A percentile compares a stretch with the other conserved stretches of the same genome.
These are phyloP conservation scores for Campoletis sonorensis DNA, from an alignment of 1,140 invertebrate species.

Conservation along the genomic window DNA sequence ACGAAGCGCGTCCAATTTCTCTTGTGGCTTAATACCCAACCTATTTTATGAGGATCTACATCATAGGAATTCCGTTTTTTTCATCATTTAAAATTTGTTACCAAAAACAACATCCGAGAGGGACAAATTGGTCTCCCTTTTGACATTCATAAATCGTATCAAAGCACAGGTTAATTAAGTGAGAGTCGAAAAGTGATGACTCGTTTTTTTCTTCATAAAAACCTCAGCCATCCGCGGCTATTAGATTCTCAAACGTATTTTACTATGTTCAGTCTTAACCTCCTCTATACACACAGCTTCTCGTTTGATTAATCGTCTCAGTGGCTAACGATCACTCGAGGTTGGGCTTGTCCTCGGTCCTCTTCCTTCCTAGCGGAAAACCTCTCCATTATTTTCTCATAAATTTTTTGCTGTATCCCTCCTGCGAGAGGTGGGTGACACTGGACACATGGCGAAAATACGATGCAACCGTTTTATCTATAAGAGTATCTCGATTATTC, in stretches of 20 bases:
- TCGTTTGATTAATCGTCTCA: constrained; percentile 10
- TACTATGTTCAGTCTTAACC: not conserved
- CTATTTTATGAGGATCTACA: no score
- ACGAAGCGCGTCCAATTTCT: no score
- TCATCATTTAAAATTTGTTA: no score
- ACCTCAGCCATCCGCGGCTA: no score
- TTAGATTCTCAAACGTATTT: not conserved
- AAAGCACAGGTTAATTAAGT: no score
- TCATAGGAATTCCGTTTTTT: no score
- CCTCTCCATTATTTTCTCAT: constrained; percentile 15
- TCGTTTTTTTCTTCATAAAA: no score
- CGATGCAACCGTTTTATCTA: not conserved
- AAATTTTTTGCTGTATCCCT: not conserved
- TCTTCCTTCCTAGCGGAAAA: not conserved
- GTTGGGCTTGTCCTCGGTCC: not conserved
- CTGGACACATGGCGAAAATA: not conserved
- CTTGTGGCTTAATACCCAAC: no score
- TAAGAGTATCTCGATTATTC: not conserved
- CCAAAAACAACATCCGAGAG: no score
- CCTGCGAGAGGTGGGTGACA: not conserved
- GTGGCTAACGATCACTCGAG: constrained; percentile 17
- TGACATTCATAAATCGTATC: no score
- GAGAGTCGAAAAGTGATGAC: no score
- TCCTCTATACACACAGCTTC: not conserved
- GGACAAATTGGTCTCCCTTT: no score